Evolutionary conservation across 2,888 invertebrate species (phyloP).

Genomic region (Holacanthella duospinosa): DNA sequence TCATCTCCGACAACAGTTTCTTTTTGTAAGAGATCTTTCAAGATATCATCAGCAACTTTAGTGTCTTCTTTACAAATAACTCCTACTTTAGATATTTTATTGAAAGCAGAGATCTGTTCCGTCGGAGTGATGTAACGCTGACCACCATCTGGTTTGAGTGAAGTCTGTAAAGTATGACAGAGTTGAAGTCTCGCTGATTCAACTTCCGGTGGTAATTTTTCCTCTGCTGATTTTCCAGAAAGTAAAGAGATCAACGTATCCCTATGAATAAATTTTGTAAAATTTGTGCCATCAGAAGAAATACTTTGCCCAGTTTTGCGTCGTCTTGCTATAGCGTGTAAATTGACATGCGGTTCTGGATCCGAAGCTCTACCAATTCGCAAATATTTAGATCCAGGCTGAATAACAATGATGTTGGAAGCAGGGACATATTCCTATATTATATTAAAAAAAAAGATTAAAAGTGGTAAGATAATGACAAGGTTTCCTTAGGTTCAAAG

Average conservation of each 20-base stretch:
- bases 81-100: conserved; percentile 66
- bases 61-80: conserved; percentile 40
- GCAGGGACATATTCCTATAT: background rate
- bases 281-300: conserved; percentile 24
- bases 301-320: conserved; percentile 38
- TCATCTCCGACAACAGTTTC: conserved; percentile 27
- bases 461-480: background rate
- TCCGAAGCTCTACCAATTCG: conserved; percentile 86
- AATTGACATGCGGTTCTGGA: conserved; percentile 67
- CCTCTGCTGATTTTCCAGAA: conserved; percentile 10
- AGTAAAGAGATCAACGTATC: conserved; percentile 34
- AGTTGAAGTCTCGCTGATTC: conserved; percentile 74
- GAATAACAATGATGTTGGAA: conserved; percentile 73
- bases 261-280: conserved; percentile 14
- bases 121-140: conserved; percentile 67
- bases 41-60: background rate
- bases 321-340: conserved; percentile 74
- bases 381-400: conserved; percentile 82
- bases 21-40: conserved; percentile 13
- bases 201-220: conserved; percentile 51
- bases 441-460: background rate
- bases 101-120: conserved; percentile 79
- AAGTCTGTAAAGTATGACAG: conserved; percentile 74
- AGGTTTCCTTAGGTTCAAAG: background rate
- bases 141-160: conserved; percentile 70